Evolutionary conservation across 2,797 vertebrate species (phyloP), one percentile per base, ranked within the genome.

Genomic region (Pangasius krempfi): DNA sequence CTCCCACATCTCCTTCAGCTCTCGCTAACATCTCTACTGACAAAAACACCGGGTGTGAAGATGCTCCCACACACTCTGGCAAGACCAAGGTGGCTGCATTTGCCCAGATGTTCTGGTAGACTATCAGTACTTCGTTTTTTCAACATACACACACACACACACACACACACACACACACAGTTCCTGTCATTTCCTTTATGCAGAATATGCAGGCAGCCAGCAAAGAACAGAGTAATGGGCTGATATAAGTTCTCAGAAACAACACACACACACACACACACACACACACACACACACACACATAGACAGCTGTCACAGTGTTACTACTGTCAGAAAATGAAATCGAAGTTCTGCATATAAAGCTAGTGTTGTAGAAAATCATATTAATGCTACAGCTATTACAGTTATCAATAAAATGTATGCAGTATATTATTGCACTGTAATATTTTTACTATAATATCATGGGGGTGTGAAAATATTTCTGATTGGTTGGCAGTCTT

Each of bases 61-160:
- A 87, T 76, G 84, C 87, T 86, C 88, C 84, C 76, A 89, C 84
- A 85, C 84, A 87, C 68, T 60, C 52, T 82, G 78, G 86, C 78
- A 89, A 60, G 33, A 80, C 60, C 60, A 85, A 78, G 72, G 40
- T 30, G 82, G 60, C 73, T 84, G 75, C 82, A 79, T 79, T 79
- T 33, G 22, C 87, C 73, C 83, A 85, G 86, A 87, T 87, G 86
- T 87, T 87, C 86, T 87, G 86, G 78, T 73, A 87, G 86, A 87
- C 86, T 81, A 30, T 72, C 27, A 10, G 60, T 87, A 72, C 25
- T 58, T 64, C 9, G 20, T 81, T 37, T 80, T 70, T 52, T 4
- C 56, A 22, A 64, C 52, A 60, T 47, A 84, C 40, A 47, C 30
- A 75, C 20, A 73, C n/a, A 50, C 72, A 78, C 27, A n/a, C 73